Evolutionary conservation across 1,140 invertebrate genomes (phyloP), one percentile per base, ranked within the genome.

Genomic region (Bombus consobrinus): DNA sequence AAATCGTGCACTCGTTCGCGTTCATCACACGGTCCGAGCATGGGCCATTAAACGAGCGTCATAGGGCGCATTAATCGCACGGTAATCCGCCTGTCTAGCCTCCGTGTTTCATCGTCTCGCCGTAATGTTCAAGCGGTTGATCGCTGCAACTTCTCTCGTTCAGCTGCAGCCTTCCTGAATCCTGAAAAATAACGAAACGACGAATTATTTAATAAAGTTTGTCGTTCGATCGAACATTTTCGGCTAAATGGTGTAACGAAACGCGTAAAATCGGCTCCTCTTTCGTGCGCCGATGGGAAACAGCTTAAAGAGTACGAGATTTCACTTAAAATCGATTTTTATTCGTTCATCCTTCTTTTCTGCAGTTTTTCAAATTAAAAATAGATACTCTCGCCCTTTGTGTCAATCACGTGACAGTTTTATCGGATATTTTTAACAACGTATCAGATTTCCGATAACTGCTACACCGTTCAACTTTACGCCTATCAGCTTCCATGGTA

Each of bases 21-120:
- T 73, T 47, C 34, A 71, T 75, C 62, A 37, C 64, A 34, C 10
- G 15, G 39, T 41, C 64, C 59, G 68, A 43, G n/a, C 37, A 72
- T 41, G 34, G 39, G 22, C 32, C 53, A 87, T 83, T 87, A 83
- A 83, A 22, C 74, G 4, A 41, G 39, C 25, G 32, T 86, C 71
- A 82, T 76, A 59, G 62, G 59, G n/a, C 39, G 53, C 62, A 82
- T 86, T 83, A 83, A 83, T 86, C 72, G 62, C 34, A 25, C 34
- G 47, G 76, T 86, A 83, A 86, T 82, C 62, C 79, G 6, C 34
- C 13, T 34, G 28, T 34, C 41, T 43, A 2, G 28, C 39, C 57
- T n/a, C 43, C 57, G 43, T 68, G 57, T 41, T 85, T 66, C 69
- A 68, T 85, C n/a, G 18, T 10, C 4, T 15, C 28, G 1, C 2